These are phyloP conservation scores for Elanoides forficatus DNA, from an alignment of 2,113 vertebrate species.

Conservation along the genomic window DNA sequence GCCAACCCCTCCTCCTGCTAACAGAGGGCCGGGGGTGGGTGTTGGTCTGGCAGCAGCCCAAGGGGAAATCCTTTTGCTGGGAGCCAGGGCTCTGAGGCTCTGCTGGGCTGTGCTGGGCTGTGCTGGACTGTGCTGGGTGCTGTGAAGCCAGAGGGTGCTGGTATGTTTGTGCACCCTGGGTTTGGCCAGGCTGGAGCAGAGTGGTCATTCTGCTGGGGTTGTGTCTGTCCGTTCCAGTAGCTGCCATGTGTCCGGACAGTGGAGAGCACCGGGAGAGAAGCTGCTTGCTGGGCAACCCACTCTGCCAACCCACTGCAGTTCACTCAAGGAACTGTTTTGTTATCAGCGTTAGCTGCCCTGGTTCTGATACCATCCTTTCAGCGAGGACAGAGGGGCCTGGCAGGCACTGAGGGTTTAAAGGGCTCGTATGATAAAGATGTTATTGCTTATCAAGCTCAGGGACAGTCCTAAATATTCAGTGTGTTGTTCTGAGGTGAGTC, in stretches of 20 bases:
- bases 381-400: background rate
- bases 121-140: background rate
- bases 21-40: accelerated
- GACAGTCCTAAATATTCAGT: background rate
- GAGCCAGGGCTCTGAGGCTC: background rate
- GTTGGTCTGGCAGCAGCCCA: background rate
- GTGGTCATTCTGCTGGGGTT: background rate
- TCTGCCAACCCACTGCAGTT: background rate
- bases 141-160: background rate
- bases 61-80: background rate
- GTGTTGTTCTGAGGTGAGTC: background rate
- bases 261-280: background rate
- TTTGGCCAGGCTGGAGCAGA: background rate
- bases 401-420: background rate
- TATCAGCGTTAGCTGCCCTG: background rate
- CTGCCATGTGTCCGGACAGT: accelerated
- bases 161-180: background rate
- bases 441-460: background rate
- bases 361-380: background rate
- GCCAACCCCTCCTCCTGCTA: background rate
- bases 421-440: background rate
- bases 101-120: background rate
- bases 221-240: background rate
- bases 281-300: accelerated
- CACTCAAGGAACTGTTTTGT: background rate